These are phyloP conservation scores for Ctenomys sociabilis DNA, from an alignment of 2,113 vertebrate species.

Conservation along the genomic window DNA sequence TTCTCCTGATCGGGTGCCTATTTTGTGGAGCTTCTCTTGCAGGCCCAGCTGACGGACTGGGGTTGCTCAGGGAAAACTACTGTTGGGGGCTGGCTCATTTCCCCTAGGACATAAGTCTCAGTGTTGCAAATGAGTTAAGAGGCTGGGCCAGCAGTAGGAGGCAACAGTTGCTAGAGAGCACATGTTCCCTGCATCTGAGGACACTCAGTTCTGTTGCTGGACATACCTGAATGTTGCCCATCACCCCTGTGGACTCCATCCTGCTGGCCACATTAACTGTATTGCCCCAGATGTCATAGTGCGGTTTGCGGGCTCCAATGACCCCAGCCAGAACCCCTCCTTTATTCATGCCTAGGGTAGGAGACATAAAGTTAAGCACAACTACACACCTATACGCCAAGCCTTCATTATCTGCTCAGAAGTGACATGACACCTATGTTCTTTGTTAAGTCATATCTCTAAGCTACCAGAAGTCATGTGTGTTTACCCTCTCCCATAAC, in stretches of 20 bases:
- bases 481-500: neutral
- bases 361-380: neutral
- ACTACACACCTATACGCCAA: neutral
- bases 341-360: slow-evolving; percentile 93
- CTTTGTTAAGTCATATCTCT: neutral
- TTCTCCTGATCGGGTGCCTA: neutral
- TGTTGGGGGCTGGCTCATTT: too few relatives aligned
- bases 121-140: neutral
- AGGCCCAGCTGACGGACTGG: neutral
- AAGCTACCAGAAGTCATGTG: neutral
- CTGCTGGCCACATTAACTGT: slow-evolving; percentile 98
- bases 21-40: neutral
- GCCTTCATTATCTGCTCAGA: neutral
- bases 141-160: neutral
- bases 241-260: slow-evolving; percentile 97
- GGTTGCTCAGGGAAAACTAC: too few relatives aligned
- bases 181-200: accelerated
- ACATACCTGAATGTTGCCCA: slow-evolving; percentile 97
- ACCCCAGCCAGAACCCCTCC: slow-evolving; percentile 95
- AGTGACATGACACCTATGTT: neutral
- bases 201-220: neutral
- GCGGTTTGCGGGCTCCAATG: slow-evolving; percentile 96
- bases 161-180: accelerated
- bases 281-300: slow-evolving; percentile 99
- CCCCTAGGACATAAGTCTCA: neutral